These are phyloP conservation scores for Lasioglossum pauxillum DNA, from an alignment of 2,888 invertebrate species.

Conservation along the genomic window DNA sequence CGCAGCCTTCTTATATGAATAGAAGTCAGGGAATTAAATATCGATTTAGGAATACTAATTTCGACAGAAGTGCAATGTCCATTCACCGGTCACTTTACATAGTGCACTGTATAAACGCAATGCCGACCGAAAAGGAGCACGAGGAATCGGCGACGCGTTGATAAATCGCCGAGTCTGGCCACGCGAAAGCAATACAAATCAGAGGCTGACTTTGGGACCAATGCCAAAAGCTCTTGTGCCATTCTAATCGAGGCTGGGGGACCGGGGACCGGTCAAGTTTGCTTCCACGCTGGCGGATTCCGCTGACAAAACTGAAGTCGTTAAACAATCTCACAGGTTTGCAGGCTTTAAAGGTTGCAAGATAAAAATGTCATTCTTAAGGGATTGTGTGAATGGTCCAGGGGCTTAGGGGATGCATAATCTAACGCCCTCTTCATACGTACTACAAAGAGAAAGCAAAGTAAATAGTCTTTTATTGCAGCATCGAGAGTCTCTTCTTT, in stretches of 20 bases:
- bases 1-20: not conserved
- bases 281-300: not conserved
- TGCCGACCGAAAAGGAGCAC: not conserved
- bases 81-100: not conserved
- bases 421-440: not conserved
- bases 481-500: conserved; percentile 23
- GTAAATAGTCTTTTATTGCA: not conserved
- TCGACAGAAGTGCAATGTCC: not conserved
- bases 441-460: not conserved
- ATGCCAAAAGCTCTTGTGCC: conserved; percentile 63
- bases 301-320: not conserved
- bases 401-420: not conserved
- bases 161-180: conserved; percentile 44
- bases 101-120: not conserved
- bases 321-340: not conserved
- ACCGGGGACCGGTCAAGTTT: conserved; percentile 33
- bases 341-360: not conserved
- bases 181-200: conserved; percentile 64
- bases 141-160: conserved; percentile 37
- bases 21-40: not conserved
- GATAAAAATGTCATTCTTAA: not conserved
- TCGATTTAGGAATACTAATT: not conserved
- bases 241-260: conserved; percentile 66
- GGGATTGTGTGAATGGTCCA: not conserved
- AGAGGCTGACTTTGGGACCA: conserved; percentile 66